Conservation (phyloP, 2,888 invertebrate species). For the Argyresthia albistria region DNA sequence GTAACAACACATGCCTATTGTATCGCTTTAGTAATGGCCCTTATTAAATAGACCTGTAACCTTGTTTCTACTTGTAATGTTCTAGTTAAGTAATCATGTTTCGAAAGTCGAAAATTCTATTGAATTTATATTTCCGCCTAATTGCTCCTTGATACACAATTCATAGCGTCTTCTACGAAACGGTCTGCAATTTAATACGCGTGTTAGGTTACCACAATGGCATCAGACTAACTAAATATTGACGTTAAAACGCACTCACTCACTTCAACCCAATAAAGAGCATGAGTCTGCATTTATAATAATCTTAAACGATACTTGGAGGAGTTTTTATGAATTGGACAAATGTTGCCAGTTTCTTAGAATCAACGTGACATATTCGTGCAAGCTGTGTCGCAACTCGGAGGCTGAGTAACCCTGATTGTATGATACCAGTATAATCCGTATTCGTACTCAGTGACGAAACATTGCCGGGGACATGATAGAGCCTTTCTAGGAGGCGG, state of each 20-base stretch:
- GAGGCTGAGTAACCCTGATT: background rate
- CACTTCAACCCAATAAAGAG: too few species aligned
- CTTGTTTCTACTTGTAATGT: too few species aligned
- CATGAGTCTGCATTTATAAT: too few species aligned
- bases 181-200: slow-evolving; percentile 1
- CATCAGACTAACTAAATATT: background rate
- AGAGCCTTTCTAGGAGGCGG: background rate
- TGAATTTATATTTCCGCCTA: slow-evolving; percentile 23
- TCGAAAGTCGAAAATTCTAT: slow-evolving; percentile 18
- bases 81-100: too few species aligned
- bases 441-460: slow-evolving; percentile 1
- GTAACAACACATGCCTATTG: too few species aligned
- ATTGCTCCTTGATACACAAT: slow-evolving; percentile 11
- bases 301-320: too few species aligned
- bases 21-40: too few species aligned
- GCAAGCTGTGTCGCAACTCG: background rate
- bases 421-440: slow-evolving; percentile 2
- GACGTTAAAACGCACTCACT: too few species aligned
- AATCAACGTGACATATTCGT: slow-evolving; percentile 2
- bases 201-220: slow-evolving; percentile 3
- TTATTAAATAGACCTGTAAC: too few species aligned
- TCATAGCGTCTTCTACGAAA: slow-evolving; percentile 2
- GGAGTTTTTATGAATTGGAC: background rate
- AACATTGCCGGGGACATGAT: background rate
- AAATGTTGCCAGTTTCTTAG: background rate